A percentile compares a stretch with the other conserved stretches of the same genome.
Conservation (phyloP, 2,113 vertebrate genomes). For the Mus spicilegus region DNA sequence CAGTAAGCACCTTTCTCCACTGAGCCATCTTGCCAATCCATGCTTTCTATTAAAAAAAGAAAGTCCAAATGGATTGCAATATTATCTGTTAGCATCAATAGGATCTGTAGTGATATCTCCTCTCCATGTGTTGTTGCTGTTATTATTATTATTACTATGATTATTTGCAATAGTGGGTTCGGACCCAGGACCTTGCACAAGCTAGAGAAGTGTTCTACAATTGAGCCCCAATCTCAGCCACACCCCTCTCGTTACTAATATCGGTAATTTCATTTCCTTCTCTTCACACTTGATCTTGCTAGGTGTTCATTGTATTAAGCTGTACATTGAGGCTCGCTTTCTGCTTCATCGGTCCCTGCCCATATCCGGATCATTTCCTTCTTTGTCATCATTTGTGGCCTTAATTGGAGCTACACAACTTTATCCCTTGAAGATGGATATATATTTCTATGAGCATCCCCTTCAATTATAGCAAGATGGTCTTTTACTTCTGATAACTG, state of each 20-base stretch:
- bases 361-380: background rate
- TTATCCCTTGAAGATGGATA: background rate
- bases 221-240: background rate
- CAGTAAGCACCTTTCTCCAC: background rate
- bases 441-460: background rate
- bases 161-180: background rate
- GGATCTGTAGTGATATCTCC: background rate
- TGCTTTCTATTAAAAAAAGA: background rate
- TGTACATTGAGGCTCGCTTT: slow-evolving; percentile 29
- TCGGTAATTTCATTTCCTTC: slow-evolving; percentile 24
- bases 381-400: background rate
- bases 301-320: background rate
- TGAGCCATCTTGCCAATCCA: too few relatives aligned
- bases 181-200: background rate
- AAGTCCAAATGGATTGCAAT: background rate
- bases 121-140: background rate
- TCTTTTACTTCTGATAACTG: background rate
- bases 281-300: slow-evolving; percentile 43
- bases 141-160: background rate
- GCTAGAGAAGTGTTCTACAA: background rate
- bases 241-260: background rate
- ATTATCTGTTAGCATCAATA: background rate
- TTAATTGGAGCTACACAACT: slow-evolving; percentile 19
- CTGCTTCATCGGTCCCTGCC: slow-evolving; percentile 12
- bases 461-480: background rate